Percentiles rank a stretch among this genome's conserved stretches.
Evolutionary conservation across 2,113 vertebrate species (phyloP).

Genomic region (Pteronura brasiliensis): DNA sequence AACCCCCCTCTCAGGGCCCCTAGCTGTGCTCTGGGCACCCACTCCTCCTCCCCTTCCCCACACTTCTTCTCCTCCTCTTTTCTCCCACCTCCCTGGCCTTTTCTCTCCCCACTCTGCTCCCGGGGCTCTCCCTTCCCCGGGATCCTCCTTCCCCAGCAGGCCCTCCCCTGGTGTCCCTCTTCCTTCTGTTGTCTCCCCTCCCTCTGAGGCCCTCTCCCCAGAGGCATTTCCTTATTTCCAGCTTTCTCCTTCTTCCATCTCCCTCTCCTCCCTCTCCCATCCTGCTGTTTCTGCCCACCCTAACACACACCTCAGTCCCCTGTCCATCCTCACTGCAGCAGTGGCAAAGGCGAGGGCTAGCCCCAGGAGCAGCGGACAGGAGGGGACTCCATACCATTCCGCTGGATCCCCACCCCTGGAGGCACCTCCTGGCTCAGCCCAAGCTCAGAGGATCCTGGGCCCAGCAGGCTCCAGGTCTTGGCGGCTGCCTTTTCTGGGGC

Average conservation of each 20-base stretch:
- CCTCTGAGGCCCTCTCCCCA: not conserved
- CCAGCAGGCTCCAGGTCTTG: not conserved
- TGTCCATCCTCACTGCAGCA: not conserved
- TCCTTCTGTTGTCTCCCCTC: not conserved
- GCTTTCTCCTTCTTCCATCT: not conserved
- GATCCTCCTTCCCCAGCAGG: not conserved
- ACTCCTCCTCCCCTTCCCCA: not conserved
- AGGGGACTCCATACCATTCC: not conserved
- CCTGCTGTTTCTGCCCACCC: not conserved
- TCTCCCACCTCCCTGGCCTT: not conserved
- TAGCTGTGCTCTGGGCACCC: not conserved
- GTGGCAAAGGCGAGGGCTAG: not conserved
- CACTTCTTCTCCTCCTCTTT: not conserved
- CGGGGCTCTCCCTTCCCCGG: not conserved
- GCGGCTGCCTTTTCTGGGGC: not conserved
- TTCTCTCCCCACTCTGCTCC: not conserved
- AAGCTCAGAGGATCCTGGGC: not conserved
- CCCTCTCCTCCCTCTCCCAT: not conserved
- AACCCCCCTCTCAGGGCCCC: not conserved
- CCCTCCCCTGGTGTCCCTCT: not conserved
- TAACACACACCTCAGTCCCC: not conserved
- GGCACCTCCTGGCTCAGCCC: not conserved
- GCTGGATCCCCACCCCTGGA: not conserved
- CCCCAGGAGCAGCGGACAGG: not conserved
- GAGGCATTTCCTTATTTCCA: not conserved